Evolutionary conservation across 2,113 vertebrate species (phyloP), one percentile per base, ranked within the genome.

Genomic region (Lichenostomus cassidix): DNA sequence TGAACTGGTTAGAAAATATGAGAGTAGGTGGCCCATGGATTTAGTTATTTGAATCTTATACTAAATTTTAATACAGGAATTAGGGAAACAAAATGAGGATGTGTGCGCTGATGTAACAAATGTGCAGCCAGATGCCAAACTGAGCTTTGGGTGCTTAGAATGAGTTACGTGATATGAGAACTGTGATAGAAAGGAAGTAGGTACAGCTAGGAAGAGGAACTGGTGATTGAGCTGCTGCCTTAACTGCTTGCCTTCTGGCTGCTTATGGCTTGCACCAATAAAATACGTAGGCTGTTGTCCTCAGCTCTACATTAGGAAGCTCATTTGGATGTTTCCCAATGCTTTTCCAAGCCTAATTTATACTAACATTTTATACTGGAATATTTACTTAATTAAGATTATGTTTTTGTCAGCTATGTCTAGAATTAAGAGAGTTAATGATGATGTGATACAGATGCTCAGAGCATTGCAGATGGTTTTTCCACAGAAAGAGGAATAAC

Each of bases 21-120:
- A 68, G 53, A 89, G 15, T 56, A 58, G 53, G 20, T 76, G 7
- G 9, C 46, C 56, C 31, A 33, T 63, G 35, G 29, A 63, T 89
- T 89, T 74, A 81, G 33, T 71, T 69, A 62, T 79, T 88, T 84
- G 83, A 82, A 62, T 58, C 52, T 55, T 64, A 15, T 9, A 35
- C 59, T 82, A 60, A 31, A 60, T 69, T 82, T 68, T 84, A 64
- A 87, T 46, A 31, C 31, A 69, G 65, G 58, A 79, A 85, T 95
- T 87, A 82, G 55, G 84, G 96, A 97, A 95, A 94, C 2, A 65
- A 96, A 97, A 97, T 53, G 74, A 95, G 93, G 95, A 97, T 97
- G 93, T 94, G 41, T 62, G 58, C 76, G 89, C 58, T 92, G 89
- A 89, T 79, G 81, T 87, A 64, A 84, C 23, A 92, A 96, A 68